Conservation (phyloP, 92 coral and sea anemone species). For the Parazoanthus atlanticus region DNA sequence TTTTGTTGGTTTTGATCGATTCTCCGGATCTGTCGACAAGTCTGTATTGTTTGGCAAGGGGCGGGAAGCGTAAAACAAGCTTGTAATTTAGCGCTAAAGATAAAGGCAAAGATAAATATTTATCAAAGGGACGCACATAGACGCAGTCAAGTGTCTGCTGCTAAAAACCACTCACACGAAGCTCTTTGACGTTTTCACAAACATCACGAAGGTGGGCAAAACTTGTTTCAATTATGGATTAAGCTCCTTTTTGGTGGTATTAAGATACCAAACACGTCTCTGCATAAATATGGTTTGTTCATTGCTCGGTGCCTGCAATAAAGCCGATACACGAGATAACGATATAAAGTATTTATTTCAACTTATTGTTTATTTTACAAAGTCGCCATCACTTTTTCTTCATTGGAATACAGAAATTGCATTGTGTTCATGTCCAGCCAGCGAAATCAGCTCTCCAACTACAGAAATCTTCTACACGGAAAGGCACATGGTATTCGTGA, state of each 20-base stretch:
- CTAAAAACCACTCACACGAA: not conserved
- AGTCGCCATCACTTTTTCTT: too few species aligned
- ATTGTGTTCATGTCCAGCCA: not conserved
- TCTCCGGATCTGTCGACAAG: not conserved
- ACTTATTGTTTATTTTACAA: not conserved
- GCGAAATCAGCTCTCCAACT: too few species aligned
- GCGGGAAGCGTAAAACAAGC: not conserved
- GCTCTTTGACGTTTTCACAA: not conserved
- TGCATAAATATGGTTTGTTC: not conserved
- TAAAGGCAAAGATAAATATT: slow-evolving; percentile 8
- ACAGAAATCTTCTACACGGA: too few species aligned
- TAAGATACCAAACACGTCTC: not conserved
- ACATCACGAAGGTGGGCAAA: not conserved
- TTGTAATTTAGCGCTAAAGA: not conserved
- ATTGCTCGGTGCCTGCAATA: not conserved
- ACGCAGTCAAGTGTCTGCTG: not conserved
- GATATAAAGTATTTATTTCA: not conserved
- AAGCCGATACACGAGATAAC: not conserved
- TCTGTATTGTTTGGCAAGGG: slow-evolving; percentile 12
- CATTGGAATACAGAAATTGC: not conserved
- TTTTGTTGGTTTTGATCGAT: not conserved
- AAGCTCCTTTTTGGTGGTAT: not conserved
- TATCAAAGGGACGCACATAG: not conserved
- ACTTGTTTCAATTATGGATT: not conserved
- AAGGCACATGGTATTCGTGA: too few species aligned